These are phyloP conservation scores for Eudemis profundana DNA, from an alignment of 2,888 invertebrate species.

Conservation along the genomic window DNA sequence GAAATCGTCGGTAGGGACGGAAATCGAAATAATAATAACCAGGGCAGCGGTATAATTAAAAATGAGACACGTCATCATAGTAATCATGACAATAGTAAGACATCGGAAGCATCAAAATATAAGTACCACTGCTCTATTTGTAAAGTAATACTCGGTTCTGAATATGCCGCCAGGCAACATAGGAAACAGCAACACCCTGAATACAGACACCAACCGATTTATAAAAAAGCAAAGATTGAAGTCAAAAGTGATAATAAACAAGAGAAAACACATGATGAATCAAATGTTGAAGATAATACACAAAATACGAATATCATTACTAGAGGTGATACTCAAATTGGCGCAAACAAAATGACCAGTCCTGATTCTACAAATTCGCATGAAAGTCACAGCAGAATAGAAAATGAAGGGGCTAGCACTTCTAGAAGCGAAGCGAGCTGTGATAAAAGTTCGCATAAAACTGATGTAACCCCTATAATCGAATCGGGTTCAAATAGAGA, in stretches of 20 bases:
- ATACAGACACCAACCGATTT: not conserved
- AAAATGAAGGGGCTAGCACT: not conserved
- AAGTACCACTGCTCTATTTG: not conserved
- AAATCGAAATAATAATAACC: not conserved
- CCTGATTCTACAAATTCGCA: no score
- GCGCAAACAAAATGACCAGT: no score
- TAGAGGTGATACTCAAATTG: not conserved
- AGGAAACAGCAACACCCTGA: conserved; percentile 8
- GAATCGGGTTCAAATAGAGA: not conserved
- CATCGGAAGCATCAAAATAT: not conserved
- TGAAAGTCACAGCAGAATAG: no score
- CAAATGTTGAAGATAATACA: not conserved
- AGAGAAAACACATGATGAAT: not conserved
- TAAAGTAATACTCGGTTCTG: not conserved
- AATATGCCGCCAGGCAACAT: not conserved
- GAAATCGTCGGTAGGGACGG: not conserved
- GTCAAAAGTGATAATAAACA: not conserved
- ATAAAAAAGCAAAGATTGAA: not conserved
- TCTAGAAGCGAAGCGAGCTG: not conserved
- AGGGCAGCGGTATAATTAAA: not conserved
- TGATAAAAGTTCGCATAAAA: not conserved
- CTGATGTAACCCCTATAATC: no score
- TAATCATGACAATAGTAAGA: not conserved
- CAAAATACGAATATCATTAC: not conserved
- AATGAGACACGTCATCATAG: not conserved